Evolutionary conservation across 2,888 invertebrate species (phyloP).

Genomic region (Cephonodes hylas): DNA sequence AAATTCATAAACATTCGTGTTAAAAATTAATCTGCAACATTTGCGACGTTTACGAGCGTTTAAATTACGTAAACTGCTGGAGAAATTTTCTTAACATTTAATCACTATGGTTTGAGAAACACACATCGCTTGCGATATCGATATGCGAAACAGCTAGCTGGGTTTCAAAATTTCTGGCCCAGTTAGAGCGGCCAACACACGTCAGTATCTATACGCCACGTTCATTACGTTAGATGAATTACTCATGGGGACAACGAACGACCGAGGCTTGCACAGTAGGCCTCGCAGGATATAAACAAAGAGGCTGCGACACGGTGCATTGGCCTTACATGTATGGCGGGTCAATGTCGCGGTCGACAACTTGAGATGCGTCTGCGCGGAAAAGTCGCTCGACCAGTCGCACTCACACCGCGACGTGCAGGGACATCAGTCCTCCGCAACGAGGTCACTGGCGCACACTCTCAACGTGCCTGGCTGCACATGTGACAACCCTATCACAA

Average conservation of each 20-base stretch:
- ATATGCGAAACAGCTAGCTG: background rate
- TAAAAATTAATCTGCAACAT: background rate
- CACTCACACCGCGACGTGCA: conserved; percentile 41
- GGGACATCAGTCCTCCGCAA: conserved; percentile 58
- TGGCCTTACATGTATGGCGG: conserved; percentile 74
- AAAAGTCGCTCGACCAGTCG: conserved; percentile 64
- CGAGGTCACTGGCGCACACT: conserved; percentile 63
- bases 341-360: conserved; percentile 77
- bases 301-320: conserved; percentile 78
- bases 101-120: background rate
- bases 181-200: background rate
- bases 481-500: background rate
- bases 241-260: conserved; percentile 45
- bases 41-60: background rate
- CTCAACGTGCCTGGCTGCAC: conserved; percentile 28
- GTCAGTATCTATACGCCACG: background rate
- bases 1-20: background rate
- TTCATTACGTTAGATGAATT: conserved; percentile 20
- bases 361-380: conserved; percentile 64
- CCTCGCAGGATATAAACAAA: conserved; percentile 76
- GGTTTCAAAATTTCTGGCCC: conserved; percentile 5
- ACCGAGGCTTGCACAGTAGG: conserved; percentile 41
- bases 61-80: conserved; percentile 5
- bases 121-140: background rate
- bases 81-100: background rate